Evolutionary conservation across 2,113 vertebrate genomes (phyloP).

Genomic region (Fulmarus glacialis): DNA sequence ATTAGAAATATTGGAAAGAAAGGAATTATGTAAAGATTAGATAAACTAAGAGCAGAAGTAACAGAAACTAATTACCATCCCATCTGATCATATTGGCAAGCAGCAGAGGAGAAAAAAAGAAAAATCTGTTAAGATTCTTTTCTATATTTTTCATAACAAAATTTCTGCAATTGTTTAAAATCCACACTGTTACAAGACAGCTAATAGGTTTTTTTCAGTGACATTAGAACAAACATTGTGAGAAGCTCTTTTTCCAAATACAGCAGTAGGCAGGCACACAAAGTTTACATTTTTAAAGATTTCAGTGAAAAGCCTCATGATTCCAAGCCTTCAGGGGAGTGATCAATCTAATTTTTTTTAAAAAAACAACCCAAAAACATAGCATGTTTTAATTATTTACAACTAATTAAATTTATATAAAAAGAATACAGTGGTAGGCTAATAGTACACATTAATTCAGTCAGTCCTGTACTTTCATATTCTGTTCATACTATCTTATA

Average conservation of each 20-base stretch:
- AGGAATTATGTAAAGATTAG: background rate
- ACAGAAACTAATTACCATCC: conserved; percentile 90
- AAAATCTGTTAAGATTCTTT: conserved; percentile 41
- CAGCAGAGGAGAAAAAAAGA: conserved; percentile 67
- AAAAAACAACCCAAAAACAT: background rate
- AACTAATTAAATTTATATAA: background rate
- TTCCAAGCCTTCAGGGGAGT: background rate
- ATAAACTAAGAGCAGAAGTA: conserved; percentile 42
- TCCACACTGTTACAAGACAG: background rate
- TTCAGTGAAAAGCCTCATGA: background rate
- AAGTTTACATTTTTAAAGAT: background rate
- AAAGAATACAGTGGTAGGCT: background rate
- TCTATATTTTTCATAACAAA: background rate
- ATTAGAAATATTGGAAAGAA: background rate
- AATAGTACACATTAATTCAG: background rate
- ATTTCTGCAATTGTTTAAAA: background rate
- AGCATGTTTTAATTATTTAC: background rate
- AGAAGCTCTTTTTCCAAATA: background rate
- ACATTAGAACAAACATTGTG: background rate
- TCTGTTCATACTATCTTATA: background rate
- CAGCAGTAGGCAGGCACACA: background rate
- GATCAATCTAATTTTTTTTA: background rate
- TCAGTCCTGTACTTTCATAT: background rate
- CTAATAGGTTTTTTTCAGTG: background rate
- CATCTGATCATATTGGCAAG: conserved; percentile 87